A percentile compares a stretch with the other conserved stretches of the same genome.
phyloP scores from a whole-genome alignment of 1,140 invertebrate genomes.

The Yoshiicerus persimilis region DNA sequence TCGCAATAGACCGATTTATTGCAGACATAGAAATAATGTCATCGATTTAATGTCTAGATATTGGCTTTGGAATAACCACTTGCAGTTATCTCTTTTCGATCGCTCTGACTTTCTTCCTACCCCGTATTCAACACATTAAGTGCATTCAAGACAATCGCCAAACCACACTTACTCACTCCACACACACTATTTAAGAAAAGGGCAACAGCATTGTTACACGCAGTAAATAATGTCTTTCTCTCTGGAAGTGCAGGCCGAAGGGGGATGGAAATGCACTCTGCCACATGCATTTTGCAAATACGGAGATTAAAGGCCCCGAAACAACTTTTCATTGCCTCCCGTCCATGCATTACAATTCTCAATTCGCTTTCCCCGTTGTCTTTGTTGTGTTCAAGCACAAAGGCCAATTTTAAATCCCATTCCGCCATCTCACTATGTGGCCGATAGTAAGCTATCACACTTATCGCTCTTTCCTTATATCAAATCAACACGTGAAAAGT shows the following conservation, averaged over 20 bases:
- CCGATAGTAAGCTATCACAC: too few species aligned
- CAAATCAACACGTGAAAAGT: neutral
- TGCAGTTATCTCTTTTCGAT: conserved; percentile 15
- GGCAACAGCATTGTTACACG: neutral
- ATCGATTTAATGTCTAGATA: conserved; percentile 41
- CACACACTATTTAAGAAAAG: neutral
- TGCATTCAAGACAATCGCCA: neutral
- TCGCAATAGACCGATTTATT: conserved; percentile 43
- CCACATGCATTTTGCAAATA: neutral
- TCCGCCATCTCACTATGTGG: neutral
- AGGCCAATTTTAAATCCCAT: neutral
- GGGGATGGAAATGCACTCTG: neutral
- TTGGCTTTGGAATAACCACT: conserved; percentile 21
- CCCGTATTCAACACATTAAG: conserved; percentile 13
- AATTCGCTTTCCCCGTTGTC: neutral
- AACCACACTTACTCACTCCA: neutral
- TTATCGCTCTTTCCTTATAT: neutral
- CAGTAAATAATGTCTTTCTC: neutral
- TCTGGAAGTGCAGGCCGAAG: neutral
- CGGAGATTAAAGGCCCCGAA: neutral
- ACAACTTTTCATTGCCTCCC: neutral
- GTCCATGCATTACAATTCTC: neutral
- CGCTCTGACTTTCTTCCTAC: neutral
- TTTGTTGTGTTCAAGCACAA: neutral
- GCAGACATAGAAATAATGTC: conserved; percentile 31